Evolutionary conservation across 1,140 invertebrate genomes (phyloP).

Genomic region (Drosophila sp.): DNA sequence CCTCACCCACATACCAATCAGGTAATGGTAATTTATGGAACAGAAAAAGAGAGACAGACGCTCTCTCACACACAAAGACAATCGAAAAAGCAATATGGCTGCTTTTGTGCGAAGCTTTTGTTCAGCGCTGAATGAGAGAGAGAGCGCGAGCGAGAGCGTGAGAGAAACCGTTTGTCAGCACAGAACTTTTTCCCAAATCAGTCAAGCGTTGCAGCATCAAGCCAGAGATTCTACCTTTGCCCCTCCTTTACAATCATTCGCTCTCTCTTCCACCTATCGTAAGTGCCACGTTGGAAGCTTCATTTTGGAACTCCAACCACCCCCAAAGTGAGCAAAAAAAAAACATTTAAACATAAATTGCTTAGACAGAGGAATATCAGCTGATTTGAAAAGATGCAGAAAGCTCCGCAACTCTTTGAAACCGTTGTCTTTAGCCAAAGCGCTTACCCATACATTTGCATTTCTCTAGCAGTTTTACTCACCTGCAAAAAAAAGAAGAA

Average conservation of each 20-base stretch:
- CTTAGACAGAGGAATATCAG: neutral
- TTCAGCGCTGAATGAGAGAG: conserved; percentile 55
- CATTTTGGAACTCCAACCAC: neutral
- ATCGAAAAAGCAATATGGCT: conserved; percentile 73
- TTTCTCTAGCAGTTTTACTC: conserved; percentile 21
- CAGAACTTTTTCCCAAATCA: conserved; percentile 70
- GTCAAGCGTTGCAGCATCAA: conserved; percentile 59
- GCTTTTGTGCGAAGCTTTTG: conserved; percentile 71
- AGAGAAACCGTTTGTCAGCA: conserved; percentile 57
- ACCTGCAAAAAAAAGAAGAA: conserved; percentile 36
- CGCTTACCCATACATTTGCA: conserved; percentile 25
- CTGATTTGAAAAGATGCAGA: neutral
- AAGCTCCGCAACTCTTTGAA: neutral
- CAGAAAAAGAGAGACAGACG: conserved; percentile 22
- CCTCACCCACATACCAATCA: conserved; percentile 39
- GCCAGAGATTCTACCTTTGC: conserved; percentile 24
- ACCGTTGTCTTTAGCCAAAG: neutral
- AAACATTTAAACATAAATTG: neutral
- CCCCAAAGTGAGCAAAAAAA: neutral
- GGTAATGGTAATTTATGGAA: conserved; percentile 62
- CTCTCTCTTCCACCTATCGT: neutral
- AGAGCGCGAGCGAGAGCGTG: conserved; percentile 7
- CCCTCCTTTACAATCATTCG: conserved; percentile 47
- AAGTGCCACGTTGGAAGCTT: conserved; percentile 67
- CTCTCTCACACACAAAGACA: conserved; percentile 23